Evolutionary conservation across 2,113 vertebrate species (phyloP).

Genomic region (Bos indicus): DNA sequence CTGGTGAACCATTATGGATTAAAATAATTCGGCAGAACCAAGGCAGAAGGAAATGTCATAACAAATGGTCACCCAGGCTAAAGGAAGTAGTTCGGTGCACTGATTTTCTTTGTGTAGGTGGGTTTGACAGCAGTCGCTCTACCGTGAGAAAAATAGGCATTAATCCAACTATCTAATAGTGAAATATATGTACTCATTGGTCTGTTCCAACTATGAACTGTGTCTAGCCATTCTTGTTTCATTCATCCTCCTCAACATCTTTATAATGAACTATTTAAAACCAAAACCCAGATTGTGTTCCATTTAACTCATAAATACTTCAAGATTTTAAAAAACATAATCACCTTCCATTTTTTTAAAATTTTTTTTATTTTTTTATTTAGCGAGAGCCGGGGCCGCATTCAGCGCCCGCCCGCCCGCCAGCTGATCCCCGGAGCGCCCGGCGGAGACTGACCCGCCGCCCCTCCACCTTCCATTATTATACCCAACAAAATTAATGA

Average conservation of each 20-base stretch:
- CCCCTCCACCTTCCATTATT: neutral
- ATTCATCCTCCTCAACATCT: rapidly evolving
- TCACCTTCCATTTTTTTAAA: neutral
- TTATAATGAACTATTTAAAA: neutral
- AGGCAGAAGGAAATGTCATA: neutral
- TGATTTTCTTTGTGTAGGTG: neutral
- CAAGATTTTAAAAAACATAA: neutral
- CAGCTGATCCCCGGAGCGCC: too few species aligned
- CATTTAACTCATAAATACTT: neutral
- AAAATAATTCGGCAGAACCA: neutral
- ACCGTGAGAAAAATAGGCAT: neutral
- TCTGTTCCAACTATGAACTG: neutral
- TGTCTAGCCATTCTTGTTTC: rapidly evolving
- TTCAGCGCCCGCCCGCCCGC: too few species aligned
- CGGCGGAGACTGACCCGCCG: too few species aligned
- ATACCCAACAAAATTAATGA: neutral
- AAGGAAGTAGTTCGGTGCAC: neutral
- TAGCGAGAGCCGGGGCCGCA: too few species aligned
- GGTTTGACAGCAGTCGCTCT: neutral
- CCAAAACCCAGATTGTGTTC: neutral
- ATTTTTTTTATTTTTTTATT: too few species aligned
- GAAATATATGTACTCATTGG: rapidly evolving
- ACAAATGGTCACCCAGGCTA: neutral
- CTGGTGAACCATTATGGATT: neutral
- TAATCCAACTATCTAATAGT: neutral